Percentiles rank a stretch among this genome's conserved stretches.
Evolutionary conservation across 2,888 invertebrate genomes (phyloP).

Genomic region (Parnassius smintheus): DNA sequence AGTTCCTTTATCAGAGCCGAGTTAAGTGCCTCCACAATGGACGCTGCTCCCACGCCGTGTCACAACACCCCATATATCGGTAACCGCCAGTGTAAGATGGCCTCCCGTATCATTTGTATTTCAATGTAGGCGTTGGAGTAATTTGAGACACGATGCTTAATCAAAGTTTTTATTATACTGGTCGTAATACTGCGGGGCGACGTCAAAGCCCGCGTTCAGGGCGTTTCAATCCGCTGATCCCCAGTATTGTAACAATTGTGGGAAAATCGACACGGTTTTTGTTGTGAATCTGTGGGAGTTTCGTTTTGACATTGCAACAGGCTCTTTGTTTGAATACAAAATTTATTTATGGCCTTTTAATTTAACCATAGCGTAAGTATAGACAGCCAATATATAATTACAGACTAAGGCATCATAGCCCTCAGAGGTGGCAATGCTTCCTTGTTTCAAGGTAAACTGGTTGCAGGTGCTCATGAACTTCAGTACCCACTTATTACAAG

Average conservation of each 20-base stretch:
- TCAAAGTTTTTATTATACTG: conserved; percentile 45
- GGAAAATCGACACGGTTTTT: conserved; percentile 74
- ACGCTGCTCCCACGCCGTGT: conserved; percentile 77
- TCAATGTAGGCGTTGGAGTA: conserved; percentile 6
- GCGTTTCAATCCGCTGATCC: conserved; percentile 69
- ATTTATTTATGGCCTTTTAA: conserved; percentile 33
- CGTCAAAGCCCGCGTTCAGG: conserved; percentile 54
- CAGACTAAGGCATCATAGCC: no score
- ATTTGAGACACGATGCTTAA: conserved; percentile 22
- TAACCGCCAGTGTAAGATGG: conserved; percentile 42
- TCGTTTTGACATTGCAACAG: conserved; percentile 61
- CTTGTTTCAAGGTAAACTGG: no score
- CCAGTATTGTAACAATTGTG: conserved; percentile 68
- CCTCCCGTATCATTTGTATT: conserved; percentile 34
- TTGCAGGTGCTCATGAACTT: no score
- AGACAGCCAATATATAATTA: no score
- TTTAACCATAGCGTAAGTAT: neutral
- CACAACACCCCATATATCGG: conserved; percentile 69
- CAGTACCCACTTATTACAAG: no score
- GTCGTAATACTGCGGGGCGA: conserved; percentile 46
- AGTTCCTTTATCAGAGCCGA: conserved; percentile 73
- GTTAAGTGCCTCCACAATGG: conserved; percentile 77
- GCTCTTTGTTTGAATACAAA: conserved; percentile 46
- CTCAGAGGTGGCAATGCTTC: no score
- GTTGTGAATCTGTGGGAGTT: conserved; percentile 77